These are phyloP conservation scores for Gallinago undulata DNA, from an alignment of 2,113 vertebrate species.

Conservation along the genomic window DNA sequence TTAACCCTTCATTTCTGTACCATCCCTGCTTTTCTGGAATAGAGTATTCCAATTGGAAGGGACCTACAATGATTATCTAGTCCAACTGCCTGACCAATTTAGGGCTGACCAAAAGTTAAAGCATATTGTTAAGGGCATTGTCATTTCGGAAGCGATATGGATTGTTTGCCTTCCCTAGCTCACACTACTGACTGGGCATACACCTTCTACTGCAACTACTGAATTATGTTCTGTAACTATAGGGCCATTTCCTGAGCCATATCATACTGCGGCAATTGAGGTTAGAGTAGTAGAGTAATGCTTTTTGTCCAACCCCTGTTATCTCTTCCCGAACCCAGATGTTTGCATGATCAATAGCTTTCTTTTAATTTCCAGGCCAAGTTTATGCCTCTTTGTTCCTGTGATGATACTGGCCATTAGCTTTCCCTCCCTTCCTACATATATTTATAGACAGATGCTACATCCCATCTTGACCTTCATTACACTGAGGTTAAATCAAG, in stretches of 20 bases:
- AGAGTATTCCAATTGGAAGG: not conserved
- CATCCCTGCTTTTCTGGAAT: not conserved
- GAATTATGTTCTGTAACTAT: not conserved
- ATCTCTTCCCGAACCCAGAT: not conserved
- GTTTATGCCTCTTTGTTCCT: not conserved
- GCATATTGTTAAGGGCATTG: not conserved
- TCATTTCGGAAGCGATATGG: not conserved
- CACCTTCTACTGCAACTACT: not conserved
- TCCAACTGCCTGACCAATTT: not conserved
- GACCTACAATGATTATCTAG: not conserved
- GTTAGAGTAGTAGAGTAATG: not conserved
- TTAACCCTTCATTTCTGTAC: not conserved
- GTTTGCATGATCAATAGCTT: not conserved
- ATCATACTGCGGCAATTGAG: not conserved
- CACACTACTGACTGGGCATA: accelerated
- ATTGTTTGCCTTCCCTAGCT: not conserved
- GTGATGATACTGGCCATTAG: not conserved
- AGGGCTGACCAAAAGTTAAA: not conserved
- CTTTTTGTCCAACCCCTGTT: not conserved
- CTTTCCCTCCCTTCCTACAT: not conserved
- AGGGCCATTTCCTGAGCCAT: not conserved
- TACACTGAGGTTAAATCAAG: not conserved
- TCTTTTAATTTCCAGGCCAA: not conserved
- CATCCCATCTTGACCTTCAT: not conserved
- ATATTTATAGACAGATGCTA: not conserved